Conservation (phyloP, 1,140 invertebrate genomes). For the Drosophila lini region DNA sequence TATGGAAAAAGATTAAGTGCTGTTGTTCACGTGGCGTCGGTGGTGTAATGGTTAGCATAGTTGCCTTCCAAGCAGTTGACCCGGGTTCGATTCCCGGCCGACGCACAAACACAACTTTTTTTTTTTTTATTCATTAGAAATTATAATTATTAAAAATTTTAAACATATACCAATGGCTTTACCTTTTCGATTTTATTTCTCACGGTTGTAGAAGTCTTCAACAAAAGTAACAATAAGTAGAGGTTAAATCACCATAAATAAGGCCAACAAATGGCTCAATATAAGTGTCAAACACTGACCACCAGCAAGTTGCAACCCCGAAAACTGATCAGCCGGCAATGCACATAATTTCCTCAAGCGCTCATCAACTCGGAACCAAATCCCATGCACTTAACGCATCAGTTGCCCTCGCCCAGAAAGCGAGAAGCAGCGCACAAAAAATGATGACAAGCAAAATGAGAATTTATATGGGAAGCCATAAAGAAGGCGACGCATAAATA, state of each 20-base stretch:
- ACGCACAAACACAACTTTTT: conserved; percentile 85
- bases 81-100: conserved; percentile 97
- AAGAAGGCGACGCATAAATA: conserved; percentile 77
- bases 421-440: conserved; percentile 41
- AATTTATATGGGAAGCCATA: conserved; percentile 82
- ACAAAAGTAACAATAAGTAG: not conserved
- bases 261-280: not conserved
- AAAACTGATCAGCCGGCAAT: conserved; percentile 4
- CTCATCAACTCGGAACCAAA: conserved; percentile 37
- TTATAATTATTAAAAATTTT: no score
- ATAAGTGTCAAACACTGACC: conserved; percentile 13
- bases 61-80: conserved; percentile 97
- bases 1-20: not conserved
- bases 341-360: conserved; percentile 50
- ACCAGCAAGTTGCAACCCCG: conserved; percentile 8
- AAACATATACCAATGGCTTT: no score
- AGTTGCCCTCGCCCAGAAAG: conserved; percentile 29
- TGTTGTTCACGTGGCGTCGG: conserved; percentile 84
- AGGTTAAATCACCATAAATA: not conserved
- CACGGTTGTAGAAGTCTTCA: not conserved
- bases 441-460: conserved; percentile 74
- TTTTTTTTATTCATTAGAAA: not conserved
- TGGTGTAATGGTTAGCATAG: conserved; percentile 91
- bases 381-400: conserved; percentile 54
- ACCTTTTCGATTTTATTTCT: not conserved